These are phyloP conservation scores for Sisyra terminalis DNA, from an alignment of 2,888 invertebrate genomes.

Conservation along the genomic window DNA sequence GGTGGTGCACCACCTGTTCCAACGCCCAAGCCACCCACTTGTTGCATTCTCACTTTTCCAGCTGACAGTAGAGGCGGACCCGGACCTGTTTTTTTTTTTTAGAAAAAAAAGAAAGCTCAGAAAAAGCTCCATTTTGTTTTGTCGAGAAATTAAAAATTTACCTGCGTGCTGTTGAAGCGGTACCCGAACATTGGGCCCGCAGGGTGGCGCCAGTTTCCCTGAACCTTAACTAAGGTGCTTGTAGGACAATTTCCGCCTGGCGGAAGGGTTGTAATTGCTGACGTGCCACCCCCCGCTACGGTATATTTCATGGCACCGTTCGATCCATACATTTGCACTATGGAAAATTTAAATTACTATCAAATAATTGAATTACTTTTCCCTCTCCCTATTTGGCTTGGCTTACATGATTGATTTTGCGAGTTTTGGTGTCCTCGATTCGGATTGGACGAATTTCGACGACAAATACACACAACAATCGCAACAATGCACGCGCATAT, in stretches of 20 bases:
- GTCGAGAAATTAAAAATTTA: background rate
- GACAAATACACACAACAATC: slow-evolving; percentile 60
- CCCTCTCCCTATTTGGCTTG: too few relatives aligned
- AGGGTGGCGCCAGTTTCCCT: slow-evolving; percentile 95
- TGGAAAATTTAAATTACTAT: background rate
- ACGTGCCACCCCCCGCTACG: slow-evolving; percentile 31
- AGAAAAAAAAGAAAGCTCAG: background rate
- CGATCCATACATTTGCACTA: slow-evolving; percentile 49
- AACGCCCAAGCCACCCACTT: background rate
- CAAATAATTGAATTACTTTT: background rate
- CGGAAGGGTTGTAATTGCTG: slow-evolving; percentile 37
- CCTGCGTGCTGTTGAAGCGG: slow-evolving; percentile 27
- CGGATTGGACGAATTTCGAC: slow-evolving; percentile 37
- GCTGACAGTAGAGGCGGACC: slow-evolving; percentile 54
- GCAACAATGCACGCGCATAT: slow-evolving; percentile 51
- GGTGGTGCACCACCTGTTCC: slow-evolving; percentile 20
- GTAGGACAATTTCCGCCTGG: slow-evolving; percentile 27
- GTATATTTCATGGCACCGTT: slow-evolving; percentile 49
- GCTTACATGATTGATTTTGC: slow-evolving; percentile 3
- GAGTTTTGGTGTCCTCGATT: slow-evolving; percentile 19
- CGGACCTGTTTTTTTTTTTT: slow-evolving; percentile 30
- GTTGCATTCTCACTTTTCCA: slow-evolving; percentile 26
- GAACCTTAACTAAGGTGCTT: slow-evolving; percentile 43
- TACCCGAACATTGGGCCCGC: slow-evolving; percentile 48
- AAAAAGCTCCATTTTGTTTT: background rate